Percentiles rank a stretch among this genome's conserved stretches.
These are phyloP conservation scores for Meteorus colon DNA, from an alignment of 2,888 invertebrate genomes.

Conservation along the genomic window DNA sequence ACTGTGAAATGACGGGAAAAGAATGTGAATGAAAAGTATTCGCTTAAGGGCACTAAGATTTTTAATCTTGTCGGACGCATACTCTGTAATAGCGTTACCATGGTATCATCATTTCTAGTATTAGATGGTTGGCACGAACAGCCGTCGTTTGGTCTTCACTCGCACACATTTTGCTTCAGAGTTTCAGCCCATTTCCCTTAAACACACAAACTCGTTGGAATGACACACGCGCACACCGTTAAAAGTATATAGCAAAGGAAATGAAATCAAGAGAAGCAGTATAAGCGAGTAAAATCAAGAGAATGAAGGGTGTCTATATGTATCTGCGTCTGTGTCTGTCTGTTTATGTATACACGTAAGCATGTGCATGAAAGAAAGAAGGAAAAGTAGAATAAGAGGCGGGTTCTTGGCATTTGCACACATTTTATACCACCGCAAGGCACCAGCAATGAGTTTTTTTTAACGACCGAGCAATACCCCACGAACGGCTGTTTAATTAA, in stretches of 20 bases:
- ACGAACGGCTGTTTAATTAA: constrained; percentile 48
- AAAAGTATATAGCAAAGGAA: background rate
- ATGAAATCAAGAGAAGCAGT: constrained; percentile 15
- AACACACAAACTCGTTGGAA: constrained; percentile 39
- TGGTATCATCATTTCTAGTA: constrained; percentile 38
- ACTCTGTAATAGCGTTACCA: constrained; percentile 48
- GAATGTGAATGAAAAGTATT: constrained; percentile 43
- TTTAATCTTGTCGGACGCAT: constrained; percentile 52
- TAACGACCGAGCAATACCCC: constrained; percentile 25
- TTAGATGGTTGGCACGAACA: constrained; percentile 41
- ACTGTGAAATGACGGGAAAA: constrained; percentile 9
- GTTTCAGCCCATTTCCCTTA: constrained; percentile 48
- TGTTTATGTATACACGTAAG: background rate
- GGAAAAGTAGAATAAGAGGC: background rate
- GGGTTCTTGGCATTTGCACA: constrained; percentile 40
- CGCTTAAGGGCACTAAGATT: constrained; percentile 49
- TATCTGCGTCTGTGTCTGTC: background rate
- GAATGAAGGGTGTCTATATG: background rate
- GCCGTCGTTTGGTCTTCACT: constrained; percentile 30
- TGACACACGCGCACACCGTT: constrained; percentile 7
- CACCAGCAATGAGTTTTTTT: constrained; percentile 43
- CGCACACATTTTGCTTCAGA: constrained; percentile 1
- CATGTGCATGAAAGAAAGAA: background rate
- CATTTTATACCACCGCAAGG: constrained; percentile 34
- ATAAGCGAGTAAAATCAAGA: constrained; percentile 22